These are phyloP conservation scores for Hirtodrosophila trivittata DNA, from an alignment of 2,888 invertebrate species.

Conservation along the genomic window DNA sequence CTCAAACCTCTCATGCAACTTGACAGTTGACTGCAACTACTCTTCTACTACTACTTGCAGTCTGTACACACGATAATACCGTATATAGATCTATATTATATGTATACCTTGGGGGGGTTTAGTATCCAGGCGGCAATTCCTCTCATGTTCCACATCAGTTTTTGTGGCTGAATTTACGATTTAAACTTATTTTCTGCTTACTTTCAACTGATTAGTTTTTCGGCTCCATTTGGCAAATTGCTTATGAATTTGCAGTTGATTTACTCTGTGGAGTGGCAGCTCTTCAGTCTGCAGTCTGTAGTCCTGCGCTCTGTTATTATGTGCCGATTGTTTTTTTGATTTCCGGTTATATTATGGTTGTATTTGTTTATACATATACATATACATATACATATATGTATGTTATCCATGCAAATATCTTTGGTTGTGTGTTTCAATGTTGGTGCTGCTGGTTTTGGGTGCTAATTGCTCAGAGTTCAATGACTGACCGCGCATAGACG, in stretches of 20 bases:
- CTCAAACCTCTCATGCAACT: conserved; percentile 30
- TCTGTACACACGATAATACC: conserved; percentile 45
- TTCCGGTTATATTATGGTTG: conserved; percentile 28
- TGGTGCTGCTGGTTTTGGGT: conserved; percentile 24
- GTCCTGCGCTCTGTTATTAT: conserved; percentile 49
- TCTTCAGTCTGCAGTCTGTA: conserved; percentile 35
- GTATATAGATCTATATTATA: conserved; percentile 23
- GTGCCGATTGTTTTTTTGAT: conserved; percentile 48
- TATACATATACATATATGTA: neutral
- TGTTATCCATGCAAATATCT: conserved; percentile 23
- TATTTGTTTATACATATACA: conserved; percentile 6
- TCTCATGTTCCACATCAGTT: conserved; percentile 52
- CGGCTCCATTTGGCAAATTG: conserved; percentile 8
- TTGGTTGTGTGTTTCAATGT: conserved; percentile 5
- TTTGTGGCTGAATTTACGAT: neutral
- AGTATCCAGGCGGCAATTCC: conserved; percentile 39
- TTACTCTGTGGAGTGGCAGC: conserved; percentile 47
- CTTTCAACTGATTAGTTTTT: conserved; percentile 38
- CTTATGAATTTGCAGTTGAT: conserved; percentile 42
- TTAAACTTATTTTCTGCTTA: conserved; percentile 11
- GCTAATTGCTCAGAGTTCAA: conserved; percentile 61
- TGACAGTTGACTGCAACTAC: neutral
- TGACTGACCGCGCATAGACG: conserved; percentile 58
- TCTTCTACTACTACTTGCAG: conserved; percentile 25
- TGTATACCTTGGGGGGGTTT: conserved; percentile 38